phyloP scores from a whole-genome alignment of 2,797 vertebrate genomes.

The Toxotes lorentzi region DNA sequence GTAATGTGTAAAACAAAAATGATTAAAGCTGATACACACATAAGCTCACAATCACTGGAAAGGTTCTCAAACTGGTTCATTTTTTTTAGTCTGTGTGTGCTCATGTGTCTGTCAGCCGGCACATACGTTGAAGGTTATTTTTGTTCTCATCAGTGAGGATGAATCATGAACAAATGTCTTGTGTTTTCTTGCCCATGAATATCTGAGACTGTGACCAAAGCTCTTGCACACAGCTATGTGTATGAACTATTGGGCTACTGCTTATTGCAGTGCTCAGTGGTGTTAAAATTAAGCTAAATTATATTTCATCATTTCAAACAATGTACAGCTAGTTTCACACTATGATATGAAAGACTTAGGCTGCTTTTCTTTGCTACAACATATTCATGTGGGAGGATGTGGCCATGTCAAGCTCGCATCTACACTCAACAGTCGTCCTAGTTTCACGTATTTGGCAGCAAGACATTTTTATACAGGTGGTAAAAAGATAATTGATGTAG shows the following conservation, averaged over 20 bases:
- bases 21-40: slow-evolving; percentile 17
- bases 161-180: slow-evolving; percentile 50
- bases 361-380: slow-evolving; percentile 22
- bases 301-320: slow-evolving; percentile 32
- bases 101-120: slow-evolving; percentile 8
- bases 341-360: neutral
- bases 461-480: slow-evolving; percentile 13
- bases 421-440: neutral
- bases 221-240: slow-evolving; percentile 24
- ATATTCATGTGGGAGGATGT: neutral
- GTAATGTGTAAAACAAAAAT: slow-evolving; percentile 19
- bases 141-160: slow-evolving; percentile 29
- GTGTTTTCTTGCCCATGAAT: slow-evolving; percentile 29
- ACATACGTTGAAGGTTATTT: slow-evolving; percentile 26
- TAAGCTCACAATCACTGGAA: slow-evolving; percentile 28
- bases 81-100: slow-evolving; percentile 15
- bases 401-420: neutral
- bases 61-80: slow-evolving; percentile 32
- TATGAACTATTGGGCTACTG: slow-evolving; percentile 22
- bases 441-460: slow-evolving; percentile 16
- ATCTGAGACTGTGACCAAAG: slow-evolving; percentile 68
- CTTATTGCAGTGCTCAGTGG: neutral
- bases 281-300: slow-evolving; percentile 25
- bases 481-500: slow-evolving; percentile 6
- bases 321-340: slow-evolving; percentile 21